Evolutionary conservation across 2,888 invertebrate species (phyloP).

Genomic region (Anagyrus pseudococci): DNA sequence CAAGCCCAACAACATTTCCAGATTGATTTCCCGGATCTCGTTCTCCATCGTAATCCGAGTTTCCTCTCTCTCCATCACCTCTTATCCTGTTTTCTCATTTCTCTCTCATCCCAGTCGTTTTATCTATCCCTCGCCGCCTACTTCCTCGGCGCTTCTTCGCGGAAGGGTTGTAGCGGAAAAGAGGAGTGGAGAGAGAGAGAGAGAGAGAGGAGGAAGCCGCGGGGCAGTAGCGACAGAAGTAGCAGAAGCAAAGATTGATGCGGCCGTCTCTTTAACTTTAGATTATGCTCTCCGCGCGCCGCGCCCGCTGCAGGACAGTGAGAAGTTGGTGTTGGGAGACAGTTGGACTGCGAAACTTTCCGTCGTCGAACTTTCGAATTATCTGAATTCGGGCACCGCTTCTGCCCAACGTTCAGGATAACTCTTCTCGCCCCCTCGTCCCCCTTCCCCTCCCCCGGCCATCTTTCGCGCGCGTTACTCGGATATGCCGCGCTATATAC

Average conservation of each 20-base stretch:
- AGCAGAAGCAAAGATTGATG: constrained; percentile 42
- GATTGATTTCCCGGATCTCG: no score
- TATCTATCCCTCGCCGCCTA: background rate
- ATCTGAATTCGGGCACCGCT: constrained; percentile 51
- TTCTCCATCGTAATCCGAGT: no score
- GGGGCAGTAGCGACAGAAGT: background rate
- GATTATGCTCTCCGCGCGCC: constrained; percentile 43
- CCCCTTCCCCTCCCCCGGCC: background rate
- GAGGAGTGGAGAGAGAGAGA: background rate
- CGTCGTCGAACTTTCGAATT: constrained; percentile 53
- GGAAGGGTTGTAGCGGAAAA: background rate
- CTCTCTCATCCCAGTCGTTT: no score
- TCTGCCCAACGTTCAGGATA: constrained; percentile 12
- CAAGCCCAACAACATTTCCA: no score
- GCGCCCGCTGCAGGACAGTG: constrained; percentile 39
- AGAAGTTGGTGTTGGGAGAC: constrained; percentile 46
- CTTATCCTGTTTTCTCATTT: no score
- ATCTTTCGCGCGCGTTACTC: no score
- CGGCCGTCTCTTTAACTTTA: constrained; percentile 45
- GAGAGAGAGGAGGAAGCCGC: background rate
- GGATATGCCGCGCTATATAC: no score
- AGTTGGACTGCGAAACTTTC: constrained; percentile 53
- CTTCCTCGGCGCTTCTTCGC: background rate
- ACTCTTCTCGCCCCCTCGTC: constrained; percentile 3
- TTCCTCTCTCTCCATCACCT: no score